Evolutionary conservation across 2,888 invertebrate species (phyloP).

Genomic region (Cancer borealis): DNA sequence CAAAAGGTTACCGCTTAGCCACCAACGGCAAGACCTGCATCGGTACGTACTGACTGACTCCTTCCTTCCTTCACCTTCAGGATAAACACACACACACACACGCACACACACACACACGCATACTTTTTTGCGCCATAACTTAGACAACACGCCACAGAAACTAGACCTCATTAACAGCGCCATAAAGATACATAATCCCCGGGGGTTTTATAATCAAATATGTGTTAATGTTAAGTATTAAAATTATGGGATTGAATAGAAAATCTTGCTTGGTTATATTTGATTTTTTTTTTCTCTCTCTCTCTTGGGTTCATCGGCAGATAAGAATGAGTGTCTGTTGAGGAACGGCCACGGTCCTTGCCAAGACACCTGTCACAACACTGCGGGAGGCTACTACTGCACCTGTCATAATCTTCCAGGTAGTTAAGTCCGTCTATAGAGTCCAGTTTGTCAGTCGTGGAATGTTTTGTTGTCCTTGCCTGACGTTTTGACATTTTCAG

Average conservation of each 20-base stretch:
- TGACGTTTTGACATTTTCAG: background rate
- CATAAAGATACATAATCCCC: background rate
- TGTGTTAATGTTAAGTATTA: background rate
- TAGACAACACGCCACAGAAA: background rate
- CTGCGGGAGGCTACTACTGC: conserved; percentile 83
- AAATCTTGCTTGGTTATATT: background rate
- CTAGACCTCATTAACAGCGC: background rate
- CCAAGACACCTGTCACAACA: conserved; percentile 84
- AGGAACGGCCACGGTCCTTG: conserved; percentile 85
- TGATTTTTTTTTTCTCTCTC: background rate
- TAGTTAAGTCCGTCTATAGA: background rate
- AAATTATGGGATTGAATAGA: background rate
- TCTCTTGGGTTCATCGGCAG: conserved; percentile 78
- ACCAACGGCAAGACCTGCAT: conserved; percentile 79
- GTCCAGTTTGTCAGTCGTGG: too few relatives aligned
- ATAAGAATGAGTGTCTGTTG: conserved; percentile 84
- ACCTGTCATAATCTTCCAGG: conserved; percentile 83
- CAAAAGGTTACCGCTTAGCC: conserved; percentile 80
- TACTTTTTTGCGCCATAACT: background rate
- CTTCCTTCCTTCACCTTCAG: background rate
- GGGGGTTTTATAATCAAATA: background rate
- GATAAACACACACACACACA: background rate
- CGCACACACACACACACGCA: too few relatives aligned
- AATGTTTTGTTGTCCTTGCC: background rate
- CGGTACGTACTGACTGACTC: conserved; percentile 76